Evolutionary conservation across 2,888 invertebrate species (phyloP).

Genomic region (Gisinianus flammeolus): DNA sequence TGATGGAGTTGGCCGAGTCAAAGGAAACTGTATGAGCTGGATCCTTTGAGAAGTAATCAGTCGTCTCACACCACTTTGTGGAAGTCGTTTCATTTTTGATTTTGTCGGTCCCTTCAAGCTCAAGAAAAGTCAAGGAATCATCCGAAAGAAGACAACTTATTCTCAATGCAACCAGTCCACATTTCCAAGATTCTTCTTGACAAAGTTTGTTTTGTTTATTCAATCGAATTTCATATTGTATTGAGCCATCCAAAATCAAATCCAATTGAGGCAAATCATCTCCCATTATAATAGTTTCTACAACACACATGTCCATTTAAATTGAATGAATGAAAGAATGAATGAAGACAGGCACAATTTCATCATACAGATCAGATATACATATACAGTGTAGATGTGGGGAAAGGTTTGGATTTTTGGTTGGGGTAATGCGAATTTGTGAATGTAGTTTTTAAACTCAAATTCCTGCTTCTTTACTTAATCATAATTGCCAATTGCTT

Average conservation of each 20-base stretch:
- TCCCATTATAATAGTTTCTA: neutral
- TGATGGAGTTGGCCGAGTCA: neutral
- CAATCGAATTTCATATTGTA: neutral
- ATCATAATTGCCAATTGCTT: too few relatives aligned
- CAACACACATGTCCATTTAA: too few relatives aligned
- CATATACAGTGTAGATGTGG: neutral
- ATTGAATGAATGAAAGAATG: neutral
- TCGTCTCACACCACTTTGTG: neutral
- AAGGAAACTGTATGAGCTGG: neutral
- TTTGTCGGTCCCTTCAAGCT: neutral
- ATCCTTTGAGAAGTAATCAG: neutral
- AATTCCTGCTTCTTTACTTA: too few relatives aligned
- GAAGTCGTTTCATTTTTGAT: neutral
- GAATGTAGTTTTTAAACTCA: too few relatives aligned
- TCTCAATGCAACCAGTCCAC: neutral
- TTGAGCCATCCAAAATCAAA: neutral
- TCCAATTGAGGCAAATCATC: neutral
- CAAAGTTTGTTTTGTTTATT: neutral
- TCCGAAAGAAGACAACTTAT: neutral
- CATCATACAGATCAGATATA: neutral
- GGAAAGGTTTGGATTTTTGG: too few relatives aligned
- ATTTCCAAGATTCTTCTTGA: neutral
- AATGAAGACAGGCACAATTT: too few relatives aligned
- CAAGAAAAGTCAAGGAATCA: neutral
- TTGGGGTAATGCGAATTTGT: too few relatives aligned